Evolutionary conservation across 2,888 invertebrate genomes (phyloP).

Genomic region (Melinaea menophilus): DNA sequence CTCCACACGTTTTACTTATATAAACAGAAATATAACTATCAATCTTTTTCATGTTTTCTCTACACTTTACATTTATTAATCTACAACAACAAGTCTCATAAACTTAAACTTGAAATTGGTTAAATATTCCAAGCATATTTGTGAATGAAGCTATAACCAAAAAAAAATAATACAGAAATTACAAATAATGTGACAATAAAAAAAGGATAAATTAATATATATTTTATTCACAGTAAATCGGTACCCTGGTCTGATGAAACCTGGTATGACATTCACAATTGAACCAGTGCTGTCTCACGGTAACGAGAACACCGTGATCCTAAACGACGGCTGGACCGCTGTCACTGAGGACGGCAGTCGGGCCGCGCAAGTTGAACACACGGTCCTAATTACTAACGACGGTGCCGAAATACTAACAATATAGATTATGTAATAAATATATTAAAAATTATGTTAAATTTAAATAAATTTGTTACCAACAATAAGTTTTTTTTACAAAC

Average conservation of each 20-base stretch:
- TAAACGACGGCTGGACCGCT: slow-evolving; percentile 96
- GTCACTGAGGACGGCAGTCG: slow-evolving; percentile 88
- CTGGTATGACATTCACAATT: slow-evolving; percentile 97
- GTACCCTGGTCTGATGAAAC: slow-evolving; percentile 83
- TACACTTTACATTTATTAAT: too few species aligned
- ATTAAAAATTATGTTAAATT: slow-evolving; percentile 2
- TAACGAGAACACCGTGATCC: slow-evolving; percentile 79
- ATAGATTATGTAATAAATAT: slow-evolving; percentile 12
- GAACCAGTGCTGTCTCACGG: slow-evolving; percentile 93
- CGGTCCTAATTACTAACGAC: slow-evolving; percentile 87
- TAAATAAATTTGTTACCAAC: too few species aligned
- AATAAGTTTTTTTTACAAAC: too few species aligned
- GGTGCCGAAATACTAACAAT: slow-evolving; percentile 89
- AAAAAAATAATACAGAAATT: too few species aligned
- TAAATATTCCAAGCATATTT: too few species aligned
- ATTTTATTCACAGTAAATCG: slow-evolving; percentile 75
- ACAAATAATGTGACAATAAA: background rate
- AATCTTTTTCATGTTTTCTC: too few species aligned
- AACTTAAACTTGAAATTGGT: too few species aligned
- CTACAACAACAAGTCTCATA: too few species aligned
- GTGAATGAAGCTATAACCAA: background rate
- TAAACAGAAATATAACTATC: too few species aligned
- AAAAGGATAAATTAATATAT: too few species aligned
- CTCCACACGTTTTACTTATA: too few species aligned
- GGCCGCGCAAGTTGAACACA: slow-evolving; percentile 95